Base-by-base conservation (phyloP, 2,888 invertebrate species). In the Steromphala cineraria region DNA sequence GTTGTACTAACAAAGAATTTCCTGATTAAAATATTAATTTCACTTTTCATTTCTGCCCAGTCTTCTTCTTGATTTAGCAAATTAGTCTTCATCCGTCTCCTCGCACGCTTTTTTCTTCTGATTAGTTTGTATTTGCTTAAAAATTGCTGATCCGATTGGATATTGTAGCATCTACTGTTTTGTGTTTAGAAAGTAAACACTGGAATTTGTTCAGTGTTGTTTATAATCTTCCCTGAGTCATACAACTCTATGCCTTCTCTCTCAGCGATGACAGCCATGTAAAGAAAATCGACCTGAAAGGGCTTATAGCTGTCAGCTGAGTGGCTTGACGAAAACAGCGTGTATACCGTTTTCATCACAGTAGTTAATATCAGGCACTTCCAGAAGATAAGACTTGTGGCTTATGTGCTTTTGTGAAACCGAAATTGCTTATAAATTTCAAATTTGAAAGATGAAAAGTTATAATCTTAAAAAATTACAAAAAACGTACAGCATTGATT, bases 11-110 rank as follows among this genome's bases (percentile, higher is more conserved):
- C 71, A 40, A 71, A 71, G 71, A 71, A 71, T 71, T 71, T 19
- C 62, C 71, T 71, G 71, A 71, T 71, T 71, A 71, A 71, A 71
- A 71, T 71, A 71, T 71, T 71, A 71, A 71, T 71, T 71, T 71
- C 71, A 71, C 36, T 36, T 36, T 36, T 71, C 31, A 17, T 36
- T 71, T 71, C 71, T 36, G 36, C 5, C 21, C 56, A 10, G 19
- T 24, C 56, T 24, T n/a, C 24, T 19, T 71, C 71, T 71, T 71
- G 71, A 71, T 36, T 71, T 40, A n/a, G 40, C 71, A 71, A 71
- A 71, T 71, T 71, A 71, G 71, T 36, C 71, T 36, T 17, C 28
- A 13, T 15, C 31, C 19, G 15, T 17, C 28, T 40, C 28, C 15
- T 36, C 19, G 19, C 71, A 8, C 71, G 36, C 40, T 67, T 67